Evolutionary conservation across 1,140 invertebrate genomes (phyloP), one percentile per base, ranked within the genome.

Genomic region (Cataglyphis hispanica): DNA sequence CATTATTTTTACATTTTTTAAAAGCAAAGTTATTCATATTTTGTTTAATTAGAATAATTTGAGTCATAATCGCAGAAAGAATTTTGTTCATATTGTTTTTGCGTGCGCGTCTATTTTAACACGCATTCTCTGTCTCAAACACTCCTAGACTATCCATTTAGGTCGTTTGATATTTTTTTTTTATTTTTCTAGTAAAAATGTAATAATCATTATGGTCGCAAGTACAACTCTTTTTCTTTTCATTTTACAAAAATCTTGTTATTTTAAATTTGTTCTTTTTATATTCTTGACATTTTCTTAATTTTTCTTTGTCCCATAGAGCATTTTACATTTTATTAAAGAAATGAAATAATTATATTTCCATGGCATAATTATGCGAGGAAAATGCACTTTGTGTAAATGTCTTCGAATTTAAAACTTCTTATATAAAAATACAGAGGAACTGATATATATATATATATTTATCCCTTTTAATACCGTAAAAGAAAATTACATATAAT

Each of bases 401-500:
- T 1, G 22, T 22, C 22, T n/a, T 40, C 53, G n/a, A 0, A 37
- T 74, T 58, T 19, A 50, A 19, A 53, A 69, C 16, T 27, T 58
- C n/a, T 58, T 6, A 40, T 25, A 16, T 60, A 58, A 34, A 53
- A 37, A 58, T 58, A 22, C 5, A 7, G n/a, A 6, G 53, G 31
- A 74, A 74, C 0, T 16, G 2, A n/a, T 13, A 16, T 31, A n/a
- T n/a, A n/a, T 31, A 31, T 31, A 50, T 46, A 19, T 22, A 8
- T 60, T 74, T 74, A 58, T 19, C 16, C 13, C 5, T 56, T 72
- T 43, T 11, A 66, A 66, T 8, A 7, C 31, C 19, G 34, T 34
- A 46, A 67, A 56, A 80, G 27, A 11, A 22, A 37, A 22, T 8
- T 53, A 25, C 31, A 13, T 37, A n/a, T 37, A 80, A 80, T 50